These are phyloP conservation scores for Chaetura pelagica DNA, from an alignment of 2,113 vertebrate species.

Conservation along the genomic window DNA sequence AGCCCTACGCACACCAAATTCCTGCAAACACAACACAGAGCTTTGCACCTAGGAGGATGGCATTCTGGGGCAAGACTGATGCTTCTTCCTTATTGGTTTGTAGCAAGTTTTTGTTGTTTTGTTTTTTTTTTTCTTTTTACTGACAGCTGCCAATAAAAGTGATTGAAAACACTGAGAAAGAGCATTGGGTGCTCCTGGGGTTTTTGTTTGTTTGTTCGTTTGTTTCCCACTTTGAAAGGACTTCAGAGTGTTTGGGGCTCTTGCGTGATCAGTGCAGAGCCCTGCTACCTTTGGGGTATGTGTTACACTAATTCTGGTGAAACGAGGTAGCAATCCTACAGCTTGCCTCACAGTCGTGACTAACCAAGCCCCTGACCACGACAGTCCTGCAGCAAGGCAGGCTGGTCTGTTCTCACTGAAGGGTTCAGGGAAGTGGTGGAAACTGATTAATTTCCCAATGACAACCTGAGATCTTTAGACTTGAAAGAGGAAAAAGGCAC, in stretches of 20 bases:
- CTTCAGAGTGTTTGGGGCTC: neutral
- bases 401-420: accelerated
- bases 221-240: neutral
- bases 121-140: no score
- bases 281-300: neutral
- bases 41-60: neutral
- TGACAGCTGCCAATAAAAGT: neutral
- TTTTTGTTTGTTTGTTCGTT: neutral
- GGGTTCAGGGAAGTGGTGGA: neutral
- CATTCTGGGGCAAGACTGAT: neutral
- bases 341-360: neutral
- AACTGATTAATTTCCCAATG: neutral
- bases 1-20: neutral
- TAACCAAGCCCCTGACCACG: neutral
- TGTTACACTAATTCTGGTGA: neutral
- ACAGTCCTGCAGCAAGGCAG: neutral
- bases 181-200: neutral
- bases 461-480: neutral
- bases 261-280: accelerated
- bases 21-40: neutral
- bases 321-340: neutral
- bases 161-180: neutral
- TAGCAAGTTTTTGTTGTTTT: neutral
- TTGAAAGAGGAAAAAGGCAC: neutral
- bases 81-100: neutral